Evolutionary conservation across 2,113 vertebrate genomes (phyloP).

Genomic region (Paradoxurus hermaphroditus): DNA sequence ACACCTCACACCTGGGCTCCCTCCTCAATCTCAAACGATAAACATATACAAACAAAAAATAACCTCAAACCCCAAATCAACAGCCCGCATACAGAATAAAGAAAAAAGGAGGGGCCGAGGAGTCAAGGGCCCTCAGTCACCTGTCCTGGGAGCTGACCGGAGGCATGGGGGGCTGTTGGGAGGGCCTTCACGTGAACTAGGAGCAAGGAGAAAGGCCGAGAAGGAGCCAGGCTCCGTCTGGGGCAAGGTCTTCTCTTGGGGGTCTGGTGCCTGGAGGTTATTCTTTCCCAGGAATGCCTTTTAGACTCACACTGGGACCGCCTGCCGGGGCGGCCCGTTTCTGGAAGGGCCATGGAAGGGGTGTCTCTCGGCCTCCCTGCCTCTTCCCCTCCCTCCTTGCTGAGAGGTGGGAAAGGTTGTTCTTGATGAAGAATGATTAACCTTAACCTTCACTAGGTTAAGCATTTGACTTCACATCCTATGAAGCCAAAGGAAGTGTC

Average conservation of each 20-base stretch:
- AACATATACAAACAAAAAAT: not conserved
- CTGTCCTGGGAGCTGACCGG: not conserved
- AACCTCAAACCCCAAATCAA: not conserved
- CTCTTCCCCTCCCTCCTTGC: not conserved
- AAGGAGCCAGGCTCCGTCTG: not conserved
- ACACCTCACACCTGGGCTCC: not conserved
- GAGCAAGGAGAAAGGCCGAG: not conserved
- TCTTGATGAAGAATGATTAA: not conserved
- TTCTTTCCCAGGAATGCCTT: not conserved
- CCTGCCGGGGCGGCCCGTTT: not conserved
- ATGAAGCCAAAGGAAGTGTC: not conserved
- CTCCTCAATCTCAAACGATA: not conserved
- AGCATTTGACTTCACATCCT: not conserved
- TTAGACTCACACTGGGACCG: not conserved
- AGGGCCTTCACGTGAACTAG: not conserved
- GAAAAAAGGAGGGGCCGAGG: not conserved
- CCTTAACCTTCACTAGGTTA: not conserved
- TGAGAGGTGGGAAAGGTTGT: not conserved
- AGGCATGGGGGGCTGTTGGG: too few relatives aligned
- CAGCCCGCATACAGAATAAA: not conserved
- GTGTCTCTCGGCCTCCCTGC: not conserved
- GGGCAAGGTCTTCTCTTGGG: too few relatives aligned
- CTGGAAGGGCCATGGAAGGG: not conserved
- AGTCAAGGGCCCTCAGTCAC: too few relatives aligned
- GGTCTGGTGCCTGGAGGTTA: not conserved